A percentile compares a stretch with the other conserved stretches of the same genome.
Conservation (phyloP, 2,888 invertebrate species). For the Teleogryllus oceanicus region DNA sequence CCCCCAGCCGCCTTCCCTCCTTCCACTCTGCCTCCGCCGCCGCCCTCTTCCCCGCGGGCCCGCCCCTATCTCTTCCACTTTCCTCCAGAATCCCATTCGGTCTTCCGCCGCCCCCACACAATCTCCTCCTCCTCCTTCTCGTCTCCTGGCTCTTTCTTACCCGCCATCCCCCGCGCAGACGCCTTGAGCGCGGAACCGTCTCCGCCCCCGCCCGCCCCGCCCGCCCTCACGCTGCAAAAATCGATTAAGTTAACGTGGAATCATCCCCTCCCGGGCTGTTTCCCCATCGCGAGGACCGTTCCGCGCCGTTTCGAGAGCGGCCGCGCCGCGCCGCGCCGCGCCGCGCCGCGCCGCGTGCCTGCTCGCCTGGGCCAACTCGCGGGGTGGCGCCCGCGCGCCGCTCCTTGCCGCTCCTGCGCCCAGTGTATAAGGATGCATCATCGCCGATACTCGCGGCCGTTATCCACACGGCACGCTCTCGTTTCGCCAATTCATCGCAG, state of each 20-base stretch:
- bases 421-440: not conserved
- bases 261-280: constrained; percentile 18
- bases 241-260: constrained; percentile 18
- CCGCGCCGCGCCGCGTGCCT: not conserved
- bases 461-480: not conserved
- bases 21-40: not conserved
- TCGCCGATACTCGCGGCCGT: not conserved
- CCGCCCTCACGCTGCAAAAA: not conserved
- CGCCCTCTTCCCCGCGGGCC: not conserved
- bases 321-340: not conserved
- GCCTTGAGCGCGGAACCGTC: not conserved
- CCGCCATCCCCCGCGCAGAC: not conserved
- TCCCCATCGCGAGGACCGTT: constrained; percentile 6
- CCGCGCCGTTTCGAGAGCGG: not conserved
- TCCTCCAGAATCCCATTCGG: constrained; percentile 18
- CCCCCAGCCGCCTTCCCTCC: not conserved
- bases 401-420: not conserved
- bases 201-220: not conserved
- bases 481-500: constrained; percentile 18
- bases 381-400: not conserved
- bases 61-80: constrained; percentile 7
- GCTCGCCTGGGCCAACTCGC: not conserved
- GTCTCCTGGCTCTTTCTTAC: too few relatives aligned
- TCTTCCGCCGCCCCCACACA: not conserved
- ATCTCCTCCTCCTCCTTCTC: not conserved